Conservation (phyloP, 2,888 invertebrate species). For the Amphipyra berbera region DNA sequence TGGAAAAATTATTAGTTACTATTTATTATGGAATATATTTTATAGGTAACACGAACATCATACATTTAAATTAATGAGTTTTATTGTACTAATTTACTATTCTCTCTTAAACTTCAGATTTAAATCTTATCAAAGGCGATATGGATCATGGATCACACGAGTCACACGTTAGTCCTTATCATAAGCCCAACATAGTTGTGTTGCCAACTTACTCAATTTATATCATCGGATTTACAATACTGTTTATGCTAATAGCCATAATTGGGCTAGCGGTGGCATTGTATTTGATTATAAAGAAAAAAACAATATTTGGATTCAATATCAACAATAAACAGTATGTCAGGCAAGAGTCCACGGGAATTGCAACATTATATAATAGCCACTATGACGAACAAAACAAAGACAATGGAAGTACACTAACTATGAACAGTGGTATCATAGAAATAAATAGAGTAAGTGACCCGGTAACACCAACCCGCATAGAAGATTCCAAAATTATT, state of each 20-base stretch:
- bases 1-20: too few relatives aligned
- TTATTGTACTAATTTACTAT: not conserved
- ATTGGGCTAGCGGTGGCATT: constrained; percentile 27
- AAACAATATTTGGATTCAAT: constrained; percentile 12
- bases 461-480: constrained; percentile 35
- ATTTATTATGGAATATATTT: too few relatives aligned
- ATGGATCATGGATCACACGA: not conserved
- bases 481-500: constrained; percentile 34
- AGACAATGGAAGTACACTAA: constrained; percentile 49
- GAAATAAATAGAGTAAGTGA: constrained; percentile 38
- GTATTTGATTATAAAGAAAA: constrained; percentile 25
- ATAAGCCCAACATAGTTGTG: not conserved
- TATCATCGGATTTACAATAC: constrained; percentile 38
- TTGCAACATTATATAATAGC: constrained; percentile 9
- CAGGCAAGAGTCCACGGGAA: constrained; percentile 36
- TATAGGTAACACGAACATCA: too few relatives aligned
- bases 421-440: constrained; percentile 49
- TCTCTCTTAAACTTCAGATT: constrained; percentile 18
- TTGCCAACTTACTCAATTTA: constrained; percentile 23
- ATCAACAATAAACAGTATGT: constrained; percentile 12
- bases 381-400: constrained; percentile 18
- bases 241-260: constrained; percentile 38
- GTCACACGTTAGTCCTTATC: not conserved
- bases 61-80: not conserved
- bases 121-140: not conserved